phyloP scores from a whole-genome alignment of 2,888 invertebrate genomes.

The Ypsolopha scabrella region DNA sequence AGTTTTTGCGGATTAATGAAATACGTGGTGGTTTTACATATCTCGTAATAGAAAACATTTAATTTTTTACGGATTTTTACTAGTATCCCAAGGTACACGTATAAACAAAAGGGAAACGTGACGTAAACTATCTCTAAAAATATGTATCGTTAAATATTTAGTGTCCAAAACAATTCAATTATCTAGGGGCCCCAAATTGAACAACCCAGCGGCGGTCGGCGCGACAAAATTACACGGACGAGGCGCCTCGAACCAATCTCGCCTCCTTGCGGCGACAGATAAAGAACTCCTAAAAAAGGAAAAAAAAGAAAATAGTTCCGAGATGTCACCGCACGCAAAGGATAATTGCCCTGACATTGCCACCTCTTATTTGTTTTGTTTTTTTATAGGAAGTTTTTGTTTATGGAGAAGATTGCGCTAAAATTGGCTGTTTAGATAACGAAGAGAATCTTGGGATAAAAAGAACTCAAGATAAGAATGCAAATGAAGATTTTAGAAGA shows the following conservation, averaged over 20 bases:
- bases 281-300: constrained; percentile 10
- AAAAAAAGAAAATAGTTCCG: constrained; percentile 36
- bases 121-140: neutral
- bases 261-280: constrained; percentile 14
- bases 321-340: constrained; percentile 41
- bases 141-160: neutral
- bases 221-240: constrained; percentile 49
- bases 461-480: neutral
- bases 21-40: too few species aligned
- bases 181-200: neutral
- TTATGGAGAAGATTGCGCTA: constrained; percentile 10
- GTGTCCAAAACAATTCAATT: neutral
- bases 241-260: constrained; percentile 41
- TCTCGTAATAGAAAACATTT: too few species aligned
- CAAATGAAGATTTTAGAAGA: neutral
- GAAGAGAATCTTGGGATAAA: neutral
- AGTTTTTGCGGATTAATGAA: neutral
- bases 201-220: constrained; percentile 13
- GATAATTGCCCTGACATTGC: constrained; percentile 29
- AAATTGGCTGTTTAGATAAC: neutral
- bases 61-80: too few species aligned
- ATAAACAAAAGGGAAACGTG: neutral
- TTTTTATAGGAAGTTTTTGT: constrained; percentile 8
- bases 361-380: constrained; percentile 22
- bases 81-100: neutral